Conservation (phyloP, 2,797 vertebrate species). For the Epinephelus awoara region DNA sequence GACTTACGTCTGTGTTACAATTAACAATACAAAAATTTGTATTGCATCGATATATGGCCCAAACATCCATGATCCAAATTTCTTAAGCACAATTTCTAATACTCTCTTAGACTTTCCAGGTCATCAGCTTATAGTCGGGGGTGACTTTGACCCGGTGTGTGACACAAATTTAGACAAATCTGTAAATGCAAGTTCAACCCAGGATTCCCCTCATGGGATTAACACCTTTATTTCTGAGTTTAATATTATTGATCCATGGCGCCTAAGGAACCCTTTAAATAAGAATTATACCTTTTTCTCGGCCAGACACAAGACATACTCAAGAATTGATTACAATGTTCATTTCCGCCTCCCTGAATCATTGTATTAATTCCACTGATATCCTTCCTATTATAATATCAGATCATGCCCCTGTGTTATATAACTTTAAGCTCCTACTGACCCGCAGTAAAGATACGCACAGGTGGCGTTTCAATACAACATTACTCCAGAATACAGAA, state of each 20-base stretch:
- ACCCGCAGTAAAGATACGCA: no score
- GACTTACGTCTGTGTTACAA: no score
- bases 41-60: background rate
- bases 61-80: background rate
- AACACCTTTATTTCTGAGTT: no score
- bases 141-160: background rate
- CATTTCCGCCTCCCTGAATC: background rate
- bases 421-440: no score
- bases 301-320: background rate
- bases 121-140: background rate
- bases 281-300: background rate
- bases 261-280: no score
- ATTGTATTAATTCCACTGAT: no score
- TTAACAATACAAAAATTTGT: no score
- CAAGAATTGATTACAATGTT: background rate
- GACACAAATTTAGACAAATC: background rate
- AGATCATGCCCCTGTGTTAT: no score
- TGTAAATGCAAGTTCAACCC: background rate
- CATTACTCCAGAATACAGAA: no score
- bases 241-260: no score
- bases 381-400: no score
- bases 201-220: background rate
- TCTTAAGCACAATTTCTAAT: background rate
- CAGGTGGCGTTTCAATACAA: no score
- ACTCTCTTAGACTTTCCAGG: background rate